A percentile compares a stretch with the other conserved stretches of the same genome.
Evolutionary conservation across 2,888 invertebrate genomes (phyloP).

Genomic region (Onthophagus sagittarius): DNA sequence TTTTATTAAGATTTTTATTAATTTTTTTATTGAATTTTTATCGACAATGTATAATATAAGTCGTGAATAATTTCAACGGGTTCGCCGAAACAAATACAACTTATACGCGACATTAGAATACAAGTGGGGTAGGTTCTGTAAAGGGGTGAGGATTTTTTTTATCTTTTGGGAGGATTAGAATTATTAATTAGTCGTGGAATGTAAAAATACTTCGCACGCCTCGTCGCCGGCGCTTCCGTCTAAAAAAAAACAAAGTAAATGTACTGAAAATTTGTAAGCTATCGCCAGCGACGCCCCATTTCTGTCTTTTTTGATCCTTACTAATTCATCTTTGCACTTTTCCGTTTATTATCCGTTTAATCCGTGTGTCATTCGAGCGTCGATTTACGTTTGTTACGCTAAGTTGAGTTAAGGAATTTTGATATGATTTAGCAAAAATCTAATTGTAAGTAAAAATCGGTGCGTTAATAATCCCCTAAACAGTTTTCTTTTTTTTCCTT

Average conservation of each 20-base stretch:
- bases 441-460: background rate
- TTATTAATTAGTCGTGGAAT: background rate
- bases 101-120: conserved; percentile 8
- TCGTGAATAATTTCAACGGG: conserved; percentile 12
- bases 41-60: conserved; percentile 13
- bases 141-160: no score
- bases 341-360: background rate
- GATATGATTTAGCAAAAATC: conserved; percentile 21
- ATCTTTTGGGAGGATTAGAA: background rate
- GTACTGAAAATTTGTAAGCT: no score
- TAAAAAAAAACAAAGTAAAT: no score
- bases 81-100: conserved; percentile 5
- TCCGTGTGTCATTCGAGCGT: no score
- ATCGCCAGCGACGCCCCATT: no score
- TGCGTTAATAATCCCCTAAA: background rate
- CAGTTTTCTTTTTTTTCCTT: background rate
- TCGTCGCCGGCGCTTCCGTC: no score
- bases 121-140: background rate
- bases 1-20: background rate
- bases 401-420: conserved; percentile 19
- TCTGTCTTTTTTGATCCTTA: no score
- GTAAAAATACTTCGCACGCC: conserved; percentile 7
- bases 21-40: conserved; percentile 6
- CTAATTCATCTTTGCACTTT: background rate
- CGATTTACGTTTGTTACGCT: background rate